A percentile compares a stretch with the other conserved stretches of the same genome.
These are phyloP conservation scores for Marronus borbonicus DNA, from an alignment of 2,888 invertebrate species.

Conservation along the genomic window DNA sequence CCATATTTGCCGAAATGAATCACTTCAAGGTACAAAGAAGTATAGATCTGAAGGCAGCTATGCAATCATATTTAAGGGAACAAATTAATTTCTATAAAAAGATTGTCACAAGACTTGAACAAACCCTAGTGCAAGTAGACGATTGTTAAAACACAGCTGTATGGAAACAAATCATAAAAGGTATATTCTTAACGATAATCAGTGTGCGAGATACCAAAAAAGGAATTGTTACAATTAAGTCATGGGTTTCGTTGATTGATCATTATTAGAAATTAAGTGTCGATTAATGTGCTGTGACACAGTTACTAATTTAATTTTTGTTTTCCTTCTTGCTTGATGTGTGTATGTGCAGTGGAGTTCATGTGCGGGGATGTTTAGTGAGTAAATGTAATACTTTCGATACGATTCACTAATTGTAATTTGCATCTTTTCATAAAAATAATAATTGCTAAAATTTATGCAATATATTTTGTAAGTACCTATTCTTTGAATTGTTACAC, in stretches of 20 bases:
- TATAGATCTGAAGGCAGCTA: slow-evolving; percentile 86
- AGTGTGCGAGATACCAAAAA: slow-evolving; percentile 37
- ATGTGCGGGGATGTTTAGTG: background rate
- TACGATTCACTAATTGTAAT: no score
- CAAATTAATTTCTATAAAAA: slow-evolving; percentile 95
- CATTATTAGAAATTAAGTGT: slow-evolving; percentile 19
- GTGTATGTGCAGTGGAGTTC: background rate
- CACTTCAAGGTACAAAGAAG: slow-evolving; percentile 93
- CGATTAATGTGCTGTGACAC: slow-evolving; percentile 31
- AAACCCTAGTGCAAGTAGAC: slow-evolving; percentile 25
- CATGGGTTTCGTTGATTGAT: slow-evolving; percentile 2
- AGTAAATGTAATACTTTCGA: no score
- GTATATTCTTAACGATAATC: background rate
- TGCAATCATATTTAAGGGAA: slow-evolving; percentile 88
- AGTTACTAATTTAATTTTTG: background rate
- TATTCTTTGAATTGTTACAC: no score
- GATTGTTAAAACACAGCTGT: slow-evolving; percentile 13
- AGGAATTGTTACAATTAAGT: slow-evolving; percentile 7
- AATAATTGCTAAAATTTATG: no score
- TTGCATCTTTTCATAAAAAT: no score
- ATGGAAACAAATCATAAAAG: background rate
- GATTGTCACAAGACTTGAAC: slow-evolving; percentile 81
- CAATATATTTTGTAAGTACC: no score
- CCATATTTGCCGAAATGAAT: slow-evolving; percentile 93
- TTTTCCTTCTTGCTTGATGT: background rate